A percentile compares a stretch with the other conserved stretches of the same genome.
phyloP scores from a whole-genome alignment of 1,140 invertebrate species.

The Antheraea mylitta region DNA sequence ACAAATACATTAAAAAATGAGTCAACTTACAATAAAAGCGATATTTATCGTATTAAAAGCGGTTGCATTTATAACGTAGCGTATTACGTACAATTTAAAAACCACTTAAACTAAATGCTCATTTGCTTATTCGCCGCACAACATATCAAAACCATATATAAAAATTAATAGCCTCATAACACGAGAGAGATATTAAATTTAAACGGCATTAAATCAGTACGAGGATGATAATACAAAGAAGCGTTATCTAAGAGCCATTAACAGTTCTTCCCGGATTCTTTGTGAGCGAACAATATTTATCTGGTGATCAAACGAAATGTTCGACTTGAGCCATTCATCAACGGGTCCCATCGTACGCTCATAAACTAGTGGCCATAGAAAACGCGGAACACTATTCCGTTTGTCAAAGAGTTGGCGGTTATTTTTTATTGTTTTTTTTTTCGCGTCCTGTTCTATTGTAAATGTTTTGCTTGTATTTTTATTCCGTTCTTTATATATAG shows the following conservation, averaged over 20 bases:
- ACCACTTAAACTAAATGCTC: conserved; percentile 18
- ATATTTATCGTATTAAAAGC: background rate
- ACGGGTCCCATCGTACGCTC: conserved; percentile 39
- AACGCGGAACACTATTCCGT: conserved; percentile 37
- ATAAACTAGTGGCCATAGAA: conserved; percentile 47
- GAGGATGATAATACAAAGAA: conserved; percentile 28
- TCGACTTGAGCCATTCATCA: conserved; percentile 50
- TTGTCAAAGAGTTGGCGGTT: background rate
- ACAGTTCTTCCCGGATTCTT: conserved; percentile 53
- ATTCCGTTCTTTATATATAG: background rate
- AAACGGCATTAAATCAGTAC: conserved; percentile 9
- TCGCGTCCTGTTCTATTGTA: conserved; percentile 13
- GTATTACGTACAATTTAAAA: conserved; percentile 22
- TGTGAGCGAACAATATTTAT: conserved; percentile 55
- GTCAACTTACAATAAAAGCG: background rate
- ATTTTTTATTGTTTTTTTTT: conserved; percentile 8
- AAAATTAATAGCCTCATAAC: conserved; percentile 18
- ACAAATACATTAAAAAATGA: background rate
- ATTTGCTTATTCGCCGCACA: conserved; percentile 24
- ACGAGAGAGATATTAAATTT: conserved; percentile 15
- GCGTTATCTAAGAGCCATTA: conserved; percentile 42
- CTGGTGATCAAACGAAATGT: conserved; percentile 60
- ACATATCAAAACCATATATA: conserved; percentile 8
- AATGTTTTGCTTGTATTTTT: background rate
- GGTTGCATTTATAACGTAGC: background rate